Evolutionary conservation across 2,888 invertebrate species (phyloP), one percentile per base, ranked within the genome.

Genomic region (Trichopoda pennipes): DNA sequence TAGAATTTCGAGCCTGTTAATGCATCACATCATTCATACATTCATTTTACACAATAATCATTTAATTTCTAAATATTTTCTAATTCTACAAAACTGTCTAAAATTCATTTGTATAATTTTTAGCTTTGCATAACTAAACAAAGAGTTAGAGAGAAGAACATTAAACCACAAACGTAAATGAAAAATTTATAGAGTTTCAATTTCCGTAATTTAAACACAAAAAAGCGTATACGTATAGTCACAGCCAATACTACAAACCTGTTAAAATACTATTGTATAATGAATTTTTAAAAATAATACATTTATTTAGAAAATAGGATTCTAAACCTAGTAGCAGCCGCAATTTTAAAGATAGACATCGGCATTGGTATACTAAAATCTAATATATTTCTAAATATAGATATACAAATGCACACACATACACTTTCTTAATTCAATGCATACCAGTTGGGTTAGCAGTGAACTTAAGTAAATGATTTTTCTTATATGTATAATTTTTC

Each of bases 331-430:
- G 42, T 72, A 55, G 66, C 64, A 66, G 79, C 82, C 75, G 72
- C 79, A 82, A 79, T 82, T 82, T 82, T 58, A 68, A 70, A 82
- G 82, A 82, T 82, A 82, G 72, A 61, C 75, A 82, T 82, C 82
- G 28, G 49, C 75, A 69, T 55, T 61, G 28, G 53, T 42, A 68
- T 55, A 56, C 38, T 9, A 38, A 53, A 72, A 35, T 73, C 49
- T 55, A 72, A 79, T 72, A 23, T 49, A 16, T 44, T 44, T 19
- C 14, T 16, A 53, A 28, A 19, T 35, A 55, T 19, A 74, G n/a
- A 17, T 21, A 32, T 3, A 12, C 12, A 38, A 0, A 38, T 8
- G 8, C 28, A 28, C 28, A 28, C 28, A 4, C 23, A 38, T 3
- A 32, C 16, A 17, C 28, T 2, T 14, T n/a, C n/a, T 8, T 35